A percentile compares a stretch with the other conserved stretches of the same genome.
Conservation (phyloP, 2,113 vertebrate genomes). For the Triplophysa tibetana region DNA sequence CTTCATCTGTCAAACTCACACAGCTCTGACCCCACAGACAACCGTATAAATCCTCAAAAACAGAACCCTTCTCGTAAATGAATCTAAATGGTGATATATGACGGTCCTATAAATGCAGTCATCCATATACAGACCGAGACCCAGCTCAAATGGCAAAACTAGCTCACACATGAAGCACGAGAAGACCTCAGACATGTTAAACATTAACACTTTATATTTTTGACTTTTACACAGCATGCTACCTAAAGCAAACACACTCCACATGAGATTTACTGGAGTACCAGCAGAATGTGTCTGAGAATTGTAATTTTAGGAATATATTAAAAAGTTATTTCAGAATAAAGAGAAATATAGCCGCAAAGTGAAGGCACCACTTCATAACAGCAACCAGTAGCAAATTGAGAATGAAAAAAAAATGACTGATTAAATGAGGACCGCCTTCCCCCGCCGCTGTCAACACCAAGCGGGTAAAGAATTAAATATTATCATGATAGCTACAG, state of each 20-base stretch:
- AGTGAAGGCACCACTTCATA: not conserved
- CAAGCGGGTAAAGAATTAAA: not conserved
- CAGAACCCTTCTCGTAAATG: not conserved
- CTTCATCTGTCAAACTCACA: constrained; percentile 26
- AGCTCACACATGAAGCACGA: constrained; percentile 49
- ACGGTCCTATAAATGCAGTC: not conserved
- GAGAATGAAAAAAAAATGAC: not conserved
- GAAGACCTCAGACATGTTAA: constrained; percentile 51
- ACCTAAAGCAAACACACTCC: constrained; percentile 60
- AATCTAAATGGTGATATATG: not conserved
- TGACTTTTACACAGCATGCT: constrained; percentile 57
- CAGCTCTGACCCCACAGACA: not conserved
- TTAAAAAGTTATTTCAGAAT: not conserved
- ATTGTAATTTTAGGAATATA: not conserved
- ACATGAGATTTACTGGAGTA: not conserved
- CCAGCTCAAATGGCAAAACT: constrained; percentile 49
- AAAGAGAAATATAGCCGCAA: not conserved
- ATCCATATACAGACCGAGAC: not conserved
- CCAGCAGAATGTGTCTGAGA: not conserved
- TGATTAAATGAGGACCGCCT: not conserved
- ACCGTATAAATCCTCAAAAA: not conserved
- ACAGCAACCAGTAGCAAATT: not conserved
- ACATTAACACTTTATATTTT: constrained; percentile 64
- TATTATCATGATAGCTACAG: constrained; percentile 1
- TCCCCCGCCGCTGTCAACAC: not conserved